phyloP scores from a whole-genome alignment of 2,113 vertebrate species.

The Acinonyx jubatus region DNA sequence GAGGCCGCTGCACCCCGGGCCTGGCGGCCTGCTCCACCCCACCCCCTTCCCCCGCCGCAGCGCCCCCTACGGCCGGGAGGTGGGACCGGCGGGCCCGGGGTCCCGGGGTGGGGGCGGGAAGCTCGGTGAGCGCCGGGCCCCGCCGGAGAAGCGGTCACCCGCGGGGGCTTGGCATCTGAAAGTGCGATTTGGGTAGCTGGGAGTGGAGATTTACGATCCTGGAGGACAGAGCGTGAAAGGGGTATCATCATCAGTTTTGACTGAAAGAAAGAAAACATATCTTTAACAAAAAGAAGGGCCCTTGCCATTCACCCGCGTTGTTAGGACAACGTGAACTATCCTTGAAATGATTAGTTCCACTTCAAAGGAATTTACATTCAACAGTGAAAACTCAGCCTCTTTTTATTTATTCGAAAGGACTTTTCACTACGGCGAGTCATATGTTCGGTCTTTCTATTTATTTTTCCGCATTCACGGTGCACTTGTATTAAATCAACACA shows the following conservation, averaged over 20 bases:
- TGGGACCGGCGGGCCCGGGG: not conserved
- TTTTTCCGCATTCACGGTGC: constrained; percentile 92
- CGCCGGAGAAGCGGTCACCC: constrained; percentile 87
- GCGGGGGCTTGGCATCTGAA: constrained; percentile 89
- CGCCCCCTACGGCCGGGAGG: not conserved
- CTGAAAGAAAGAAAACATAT: constrained; percentile 99
- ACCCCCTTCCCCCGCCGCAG: not conserved
- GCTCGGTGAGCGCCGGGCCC: not conserved
- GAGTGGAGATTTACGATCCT: constrained; percentile 91
- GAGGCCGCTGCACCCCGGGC: not conserved
- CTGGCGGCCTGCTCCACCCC: not conserved
- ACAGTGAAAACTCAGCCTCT: constrained; percentile 94
- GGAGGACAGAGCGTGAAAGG: constrained; percentile 98
- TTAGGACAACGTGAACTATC: constrained; percentile 99
- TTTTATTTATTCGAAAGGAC: constrained; percentile 93
- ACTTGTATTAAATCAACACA: constrained; percentile 94
- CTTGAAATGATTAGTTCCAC: constrained; percentile 99
- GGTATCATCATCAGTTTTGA: constrained; percentile 97
- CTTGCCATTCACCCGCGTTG: constrained; percentile 98
- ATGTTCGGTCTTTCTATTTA: constrained; percentile 94
- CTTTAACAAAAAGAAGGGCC: constrained; percentile 95
- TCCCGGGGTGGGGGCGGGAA: not conserved
- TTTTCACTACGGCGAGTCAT: constrained; percentile 92
- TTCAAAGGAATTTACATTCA: constrained; percentile 99
- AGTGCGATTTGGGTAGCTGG: constrained; percentile 88